Conservation (phyloP, 1,140 invertebrate species). For the Apis florea region DNA sequence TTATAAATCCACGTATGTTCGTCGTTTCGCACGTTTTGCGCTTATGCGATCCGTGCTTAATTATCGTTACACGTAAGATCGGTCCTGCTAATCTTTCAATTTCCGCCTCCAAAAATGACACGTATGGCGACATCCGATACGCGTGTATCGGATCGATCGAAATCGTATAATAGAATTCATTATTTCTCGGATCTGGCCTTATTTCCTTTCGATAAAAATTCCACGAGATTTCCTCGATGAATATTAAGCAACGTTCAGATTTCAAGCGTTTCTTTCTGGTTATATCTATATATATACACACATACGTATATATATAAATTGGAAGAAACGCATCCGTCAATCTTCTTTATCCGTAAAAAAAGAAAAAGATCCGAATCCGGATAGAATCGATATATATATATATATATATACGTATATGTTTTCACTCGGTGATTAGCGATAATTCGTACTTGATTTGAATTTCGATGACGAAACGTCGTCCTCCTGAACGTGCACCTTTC, state of each 20-base stretch:
- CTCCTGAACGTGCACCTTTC: too few species aligned
- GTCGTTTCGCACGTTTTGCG: conserved; percentile 56
- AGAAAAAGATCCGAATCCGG: too few species aligned
- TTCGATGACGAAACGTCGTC: too few species aligned
- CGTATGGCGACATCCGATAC: too few species aligned
- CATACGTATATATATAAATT: neutral
- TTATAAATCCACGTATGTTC: conserved; percentile 68
- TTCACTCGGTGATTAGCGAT: too few species aligned
- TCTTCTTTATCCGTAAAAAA: too few species aligned
- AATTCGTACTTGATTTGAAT: too few species aligned
- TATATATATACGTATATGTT: too few species aligned
- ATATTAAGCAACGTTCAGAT: neutral
- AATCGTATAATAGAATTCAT: neutral
- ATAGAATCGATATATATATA: too few species aligned
- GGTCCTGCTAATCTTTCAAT: conserved; percentile 6
- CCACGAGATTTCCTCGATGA: neutral
- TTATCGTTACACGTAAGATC: conserved; percentile 33
- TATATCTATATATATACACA: neutral
- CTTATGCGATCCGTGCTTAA: conserved; percentile 19
- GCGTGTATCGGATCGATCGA: neutral
- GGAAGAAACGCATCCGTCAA: too few species aligned
- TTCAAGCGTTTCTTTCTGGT: too few species aligned
- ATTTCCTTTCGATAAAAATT: neutral
- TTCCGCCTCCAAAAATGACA: neutral
- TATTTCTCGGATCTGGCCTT: neutral